Conservation (phyloP, 2,797 vertebrate genomes). For the Notolabrus celidotus region DNA sequence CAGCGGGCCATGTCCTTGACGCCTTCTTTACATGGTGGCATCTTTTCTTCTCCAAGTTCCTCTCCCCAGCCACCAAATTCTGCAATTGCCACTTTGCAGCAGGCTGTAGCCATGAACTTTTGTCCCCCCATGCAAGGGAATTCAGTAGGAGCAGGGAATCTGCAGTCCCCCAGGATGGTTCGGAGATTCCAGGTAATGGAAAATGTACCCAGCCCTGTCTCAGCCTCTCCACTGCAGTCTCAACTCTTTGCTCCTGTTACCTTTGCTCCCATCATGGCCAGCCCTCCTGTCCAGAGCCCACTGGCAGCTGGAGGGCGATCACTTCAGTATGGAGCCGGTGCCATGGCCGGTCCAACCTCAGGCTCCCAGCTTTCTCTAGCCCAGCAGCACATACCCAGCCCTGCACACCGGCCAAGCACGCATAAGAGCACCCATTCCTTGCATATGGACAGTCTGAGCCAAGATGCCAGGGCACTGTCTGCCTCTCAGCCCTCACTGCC, state of each 20-base stretch:
- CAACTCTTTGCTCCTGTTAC: conserved; percentile 82
- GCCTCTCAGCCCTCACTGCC: conserved; percentile 94
- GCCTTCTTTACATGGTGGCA: conserved; percentile 70
- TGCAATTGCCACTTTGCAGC: conserved; percentile 95
- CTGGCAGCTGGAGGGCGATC: conserved; percentile 81
- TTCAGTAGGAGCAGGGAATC: conserved; percentile 83
- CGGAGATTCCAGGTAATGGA: conserved; percentile 90
- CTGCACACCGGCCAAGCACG: conserved; percentile 86
- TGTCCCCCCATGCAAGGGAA: conserved; percentile 92
- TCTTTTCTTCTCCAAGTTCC: conserved; percentile 83
- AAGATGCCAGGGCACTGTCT: conserved; percentile 89
- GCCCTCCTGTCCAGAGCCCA: conserved; percentile 85
- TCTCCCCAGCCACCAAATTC: conserved; percentile 85
- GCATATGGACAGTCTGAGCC: conserved; percentile 88
- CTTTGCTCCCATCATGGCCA: conserved; percentile 78
- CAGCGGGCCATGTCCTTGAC: conserved; percentile 82
- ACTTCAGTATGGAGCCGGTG: conserved; percentile 82
- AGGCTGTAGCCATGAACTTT: conserved; percentile 98
- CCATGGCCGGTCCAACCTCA: conserved; percentile 76
- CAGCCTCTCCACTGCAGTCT: conserved; percentile 84
- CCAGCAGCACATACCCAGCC: conserved; percentile 88
- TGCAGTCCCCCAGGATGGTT: conserved; percentile 91
- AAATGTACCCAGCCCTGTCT: conserved; percentile 84
- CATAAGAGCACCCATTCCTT: conserved; percentile 88
- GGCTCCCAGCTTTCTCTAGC: conserved; percentile 91